phyloP scores from a whole-genome alignment of 2,797 vertebrate species.

The Halcyon leucocephala region DNA sequence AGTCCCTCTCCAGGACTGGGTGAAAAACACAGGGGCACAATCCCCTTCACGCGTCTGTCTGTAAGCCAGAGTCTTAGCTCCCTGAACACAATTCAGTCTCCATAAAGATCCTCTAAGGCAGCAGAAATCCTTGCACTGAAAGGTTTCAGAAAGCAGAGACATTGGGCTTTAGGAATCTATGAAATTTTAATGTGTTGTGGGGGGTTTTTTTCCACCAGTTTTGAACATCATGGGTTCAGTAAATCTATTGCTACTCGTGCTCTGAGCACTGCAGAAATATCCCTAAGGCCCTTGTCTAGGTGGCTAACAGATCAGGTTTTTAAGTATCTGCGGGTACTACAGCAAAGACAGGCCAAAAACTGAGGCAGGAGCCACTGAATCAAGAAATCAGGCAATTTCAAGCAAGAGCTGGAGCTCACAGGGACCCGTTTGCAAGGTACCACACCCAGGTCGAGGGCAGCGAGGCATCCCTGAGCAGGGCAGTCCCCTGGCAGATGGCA shows the following conservation, averaged over 20 bases:
- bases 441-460: accelerated
- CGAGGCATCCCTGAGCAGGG: not conserved
- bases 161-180: not conserved
- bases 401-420: not conserved
- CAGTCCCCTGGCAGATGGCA: not conserved
- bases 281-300: not conserved
- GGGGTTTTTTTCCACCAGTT: not conserved
- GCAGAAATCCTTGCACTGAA: not conserved
- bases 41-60: not conserved
- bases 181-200: not conserved
- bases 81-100: accelerated
- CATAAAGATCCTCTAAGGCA: not conserved
- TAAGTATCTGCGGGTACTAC: not conserved
- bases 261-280: not conserved
- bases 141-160: not conserved
- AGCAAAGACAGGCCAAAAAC: not conserved
- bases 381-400: not conserved
- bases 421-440: not conserved
- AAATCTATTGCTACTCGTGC: not conserved
- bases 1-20: not conserved
- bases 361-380: not conserved
- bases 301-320: not conserved
- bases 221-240: not conserved
- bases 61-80: not conserved
- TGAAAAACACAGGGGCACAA: not conserved